These are phyloP conservation scores for Pristis pectinata DNA, from an alignment of 2,797 vertebrate genomes.

Conservation along the genomic window DNA sequence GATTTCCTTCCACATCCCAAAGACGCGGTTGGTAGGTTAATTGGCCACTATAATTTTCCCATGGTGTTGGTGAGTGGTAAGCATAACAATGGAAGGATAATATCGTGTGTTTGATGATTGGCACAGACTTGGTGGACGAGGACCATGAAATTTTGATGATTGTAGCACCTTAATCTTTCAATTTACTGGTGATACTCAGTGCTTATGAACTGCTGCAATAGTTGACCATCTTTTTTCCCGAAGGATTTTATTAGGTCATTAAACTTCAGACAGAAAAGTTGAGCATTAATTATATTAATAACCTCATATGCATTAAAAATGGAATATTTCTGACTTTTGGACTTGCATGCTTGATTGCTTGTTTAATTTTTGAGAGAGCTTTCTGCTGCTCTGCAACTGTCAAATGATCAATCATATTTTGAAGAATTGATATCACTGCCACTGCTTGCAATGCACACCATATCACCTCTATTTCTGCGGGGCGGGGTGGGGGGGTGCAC, in stretches of 20 bases:
- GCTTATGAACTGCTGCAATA: neutral
- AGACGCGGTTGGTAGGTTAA: too few relatives aligned
- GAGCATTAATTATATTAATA: constrained; percentile 12
- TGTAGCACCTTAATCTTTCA: neutral
- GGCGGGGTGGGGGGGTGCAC: too few relatives aligned
- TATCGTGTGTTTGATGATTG: too few relatives aligned
- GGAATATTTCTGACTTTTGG: neutral
- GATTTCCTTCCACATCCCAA: too few relatives aligned
- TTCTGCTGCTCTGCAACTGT: neutral
- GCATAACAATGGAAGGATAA: too few relatives aligned
- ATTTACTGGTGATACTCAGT: neutral
- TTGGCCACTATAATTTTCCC: too few relatives aligned
- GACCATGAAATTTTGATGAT: neutral
- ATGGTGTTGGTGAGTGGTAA: too few relatives aligned
- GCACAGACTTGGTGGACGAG: too few relatives aligned
- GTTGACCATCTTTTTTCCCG: neutral
- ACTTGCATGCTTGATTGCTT: neutral
- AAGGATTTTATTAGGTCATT: neutral
- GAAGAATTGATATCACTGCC: too few relatives aligned
- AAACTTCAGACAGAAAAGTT: neutral
- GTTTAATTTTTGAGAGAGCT: neutral
- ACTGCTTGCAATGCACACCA: too few relatives aligned
- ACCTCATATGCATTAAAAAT: neutral
- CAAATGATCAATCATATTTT: neutral
- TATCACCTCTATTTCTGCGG: too few relatives aligned